These are phyloP conservation scores for Alectura lathami DNA, from an alignment of 2,113 vertebrate species.

Conservation along the genomic window DNA sequence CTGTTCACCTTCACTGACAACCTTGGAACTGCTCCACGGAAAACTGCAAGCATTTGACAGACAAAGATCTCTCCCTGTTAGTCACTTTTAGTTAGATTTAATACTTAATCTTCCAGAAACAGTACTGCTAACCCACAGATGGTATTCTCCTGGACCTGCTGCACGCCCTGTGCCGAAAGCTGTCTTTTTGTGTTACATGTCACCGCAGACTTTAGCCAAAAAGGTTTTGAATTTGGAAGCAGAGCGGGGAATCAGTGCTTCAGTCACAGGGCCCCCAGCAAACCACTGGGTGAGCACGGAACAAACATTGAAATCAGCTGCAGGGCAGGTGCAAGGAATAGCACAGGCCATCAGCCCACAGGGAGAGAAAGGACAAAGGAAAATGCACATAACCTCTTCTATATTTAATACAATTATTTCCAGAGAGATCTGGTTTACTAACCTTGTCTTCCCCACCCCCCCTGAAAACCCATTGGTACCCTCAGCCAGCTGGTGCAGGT, in stretches of 20 bases:
- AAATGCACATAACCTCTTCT: not conserved
- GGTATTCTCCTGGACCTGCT: not conserved
- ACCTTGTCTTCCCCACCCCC: not conserved
- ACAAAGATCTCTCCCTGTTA: slow-evolving; percentile 54
- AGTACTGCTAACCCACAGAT: not conserved
- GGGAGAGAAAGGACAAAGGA: slow-evolving; percentile 46
- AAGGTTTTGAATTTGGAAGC: slow-evolving; percentile 59
- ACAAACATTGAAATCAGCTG: slow-evolving; percentile 63
- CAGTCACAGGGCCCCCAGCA: slow-evolving; percentile 26
- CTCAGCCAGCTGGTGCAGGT: not conserved
- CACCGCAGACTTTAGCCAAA: slow-evolving; percentile 11
- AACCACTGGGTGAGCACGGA: slow-evolving; percentile 15
- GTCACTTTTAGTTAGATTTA: slow-evolving; percentile 53
- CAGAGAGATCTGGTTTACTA: not conserved
- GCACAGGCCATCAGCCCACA: slow-evolving; percentile 8
- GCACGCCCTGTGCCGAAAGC: slow-evolving; percentile 28
- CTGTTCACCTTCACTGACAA: slow-evolving; percentile 75
- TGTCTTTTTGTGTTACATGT: slow-evolving; percentile 55
- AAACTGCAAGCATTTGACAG: slow-evolving; percentile 12
- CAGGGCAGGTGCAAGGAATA: slow-evolving; percentile 19
- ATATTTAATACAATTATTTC: slow-evolving; percentile 30
- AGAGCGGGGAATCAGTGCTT: not conserved
- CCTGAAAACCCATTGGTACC: not conserved
- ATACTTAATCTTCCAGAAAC: slow-evolving; percentile 46
- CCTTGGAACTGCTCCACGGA: slow-evolving; percentile 68